Evolutionary conservation across 2,113 vertebrate species (phyloP), one percentile per base, ranked within the genome.

Genomic region (Micromys minutus): DNA sequence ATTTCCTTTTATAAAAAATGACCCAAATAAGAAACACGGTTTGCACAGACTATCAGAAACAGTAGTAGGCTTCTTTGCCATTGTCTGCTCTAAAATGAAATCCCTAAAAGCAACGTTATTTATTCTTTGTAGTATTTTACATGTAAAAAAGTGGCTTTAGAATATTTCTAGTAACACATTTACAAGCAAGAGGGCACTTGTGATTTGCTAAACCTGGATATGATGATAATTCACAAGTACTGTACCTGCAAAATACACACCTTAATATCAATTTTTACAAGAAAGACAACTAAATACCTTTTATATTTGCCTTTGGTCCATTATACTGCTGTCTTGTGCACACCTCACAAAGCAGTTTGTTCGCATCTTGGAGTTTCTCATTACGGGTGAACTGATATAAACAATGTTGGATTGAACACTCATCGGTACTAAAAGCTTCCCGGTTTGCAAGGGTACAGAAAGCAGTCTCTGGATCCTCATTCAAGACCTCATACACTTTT

Each of bases 371-470:
- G 71, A 99, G 99, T 21, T 98, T 99, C 97, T 99, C 99, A 50
- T 99, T 99, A 45, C 98, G 98, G 24, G 99, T 99, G 95, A 99
- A 99, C 87, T 99, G 99, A 97, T 98, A 99, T 1, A 99, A 99
- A 93, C 99, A 99, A 19, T 99, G 98, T 79, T 99, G 97, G 55
- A 99, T 96, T 0, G 99, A 99, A 95, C 98, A 98, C 81, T 99
- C 99, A 57, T 99, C 98, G 0, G 94, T 97, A 83, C 97, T 98
- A 13, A 98, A 98, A 7, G 96, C 86, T n/a, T 97, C 97, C 95
- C 99, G 98, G 90, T 97, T 96, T 0, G 99, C 98, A 88, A 99
- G 98, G 0, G 99, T 99, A 92, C 97, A 97, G 98, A 99, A 99
- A 22, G 99, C 99, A 21, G 97, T 98, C 96, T 99, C 99, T 0